Evolutionary conservation across 64 coral and sea anemone genomes (phyloP).

Genomic region (Montipora foliosa): DNA sequence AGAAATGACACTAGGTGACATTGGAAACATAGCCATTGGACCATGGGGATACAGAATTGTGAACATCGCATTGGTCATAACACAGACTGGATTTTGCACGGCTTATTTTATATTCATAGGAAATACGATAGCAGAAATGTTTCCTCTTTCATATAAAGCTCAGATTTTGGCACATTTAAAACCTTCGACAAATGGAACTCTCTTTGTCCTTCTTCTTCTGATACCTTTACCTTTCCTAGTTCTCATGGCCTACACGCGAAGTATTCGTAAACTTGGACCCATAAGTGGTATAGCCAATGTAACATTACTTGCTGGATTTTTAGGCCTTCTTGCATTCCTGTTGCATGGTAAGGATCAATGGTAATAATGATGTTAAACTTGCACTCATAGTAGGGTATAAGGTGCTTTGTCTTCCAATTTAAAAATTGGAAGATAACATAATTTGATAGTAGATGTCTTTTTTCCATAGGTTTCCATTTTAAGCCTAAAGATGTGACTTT

Average conservation of each 20-base stretch:
- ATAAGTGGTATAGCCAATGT: slow-evolving; percentile 93
- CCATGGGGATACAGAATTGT: slow-evolving; percentile 93
- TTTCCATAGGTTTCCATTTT: slow-evolving; percentile 85
- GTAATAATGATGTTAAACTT: too few species aligned
- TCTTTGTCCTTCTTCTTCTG: slow-evolving; percentile 72
- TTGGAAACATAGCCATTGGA: slow-evolving; percentile 88
- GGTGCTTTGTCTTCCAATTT: too few species aligned
- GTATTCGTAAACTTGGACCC: slow-evolving; percentile 90
- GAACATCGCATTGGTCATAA: slow-evolving; percentile 83
- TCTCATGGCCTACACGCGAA: slow-evolving; percentile 82
- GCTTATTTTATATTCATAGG: slow-evolving; percentile 99
- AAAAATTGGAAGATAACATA: too few species aligned
- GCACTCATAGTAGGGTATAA: too few species aligned
- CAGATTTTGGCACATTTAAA: not conserved
- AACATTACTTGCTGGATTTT: slow-evolving; percentile 80
- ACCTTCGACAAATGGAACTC: slow-evolving; percentile 5
- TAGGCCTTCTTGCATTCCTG: slow-evolving; percentile 78
- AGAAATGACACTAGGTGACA: slow-evolving; percentile 94
- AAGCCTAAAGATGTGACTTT: slow-evolving; percentile 73
- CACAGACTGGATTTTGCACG: slow-evolving; percentile 94
- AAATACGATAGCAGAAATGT: slow-evolving; percentile 92
- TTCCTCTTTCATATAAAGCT: slow-evolving; percentile 49
- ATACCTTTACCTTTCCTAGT: slow-evolving; percentile 89
- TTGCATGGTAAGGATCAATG: slow-evolving; percentile 55
- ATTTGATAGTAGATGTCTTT: not conserved